These are phyloP conservation scores for Ectemnius cavifrons DNA, from an alignment of 2,888 invertebrate genomes.

Conservation along the genomic window DNA sequence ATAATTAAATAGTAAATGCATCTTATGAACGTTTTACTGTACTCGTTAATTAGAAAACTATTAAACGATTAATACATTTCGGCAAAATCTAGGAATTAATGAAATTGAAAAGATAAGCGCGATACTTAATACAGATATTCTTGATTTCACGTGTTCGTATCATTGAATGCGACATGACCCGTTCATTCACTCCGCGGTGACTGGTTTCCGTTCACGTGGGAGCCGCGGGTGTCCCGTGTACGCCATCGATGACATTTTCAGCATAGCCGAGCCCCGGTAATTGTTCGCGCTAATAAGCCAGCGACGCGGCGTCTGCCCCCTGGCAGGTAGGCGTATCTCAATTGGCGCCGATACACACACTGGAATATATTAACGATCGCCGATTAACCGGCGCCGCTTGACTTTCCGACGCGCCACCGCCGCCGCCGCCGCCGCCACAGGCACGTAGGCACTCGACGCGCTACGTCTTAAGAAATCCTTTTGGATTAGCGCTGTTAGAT, in stretches of 20 bases:
- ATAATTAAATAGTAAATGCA: too few relatives aligned
- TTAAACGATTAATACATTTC: too few relatives aligned
- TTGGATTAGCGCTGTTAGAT: background rate
- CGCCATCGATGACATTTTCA: too few relatives aligned
- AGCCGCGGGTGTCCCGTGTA: background rate
- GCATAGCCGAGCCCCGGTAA: background rate
- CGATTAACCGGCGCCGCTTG: slow-evolving; percentile 16
- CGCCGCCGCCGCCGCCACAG: background rate
- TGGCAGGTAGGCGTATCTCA: slow-evolving; percentile 13
- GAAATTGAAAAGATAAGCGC: too few relatives aligned
- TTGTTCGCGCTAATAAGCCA: slow-evolving; percentile 3
- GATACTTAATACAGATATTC: too few relatives aligned
- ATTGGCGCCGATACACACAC: slow-evolving; percentile 5
- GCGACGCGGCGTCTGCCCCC: background rate
- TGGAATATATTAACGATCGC: slow-evolving; percentile 19
- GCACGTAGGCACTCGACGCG: background rate
- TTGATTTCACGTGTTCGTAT: too few relatives aligned
- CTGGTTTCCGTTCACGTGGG: background rate
- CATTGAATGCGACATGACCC: too few relatives aligned
- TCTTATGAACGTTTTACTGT: too few relatives aligned
- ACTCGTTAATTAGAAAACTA: too few relatives aligned
- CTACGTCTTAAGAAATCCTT: slow-evolving; percentile 3
- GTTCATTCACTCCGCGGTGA: too few relatives aligned
- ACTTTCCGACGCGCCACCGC: background rate
- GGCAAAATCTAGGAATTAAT: too few relatives aligned